Evolutionary conservation across 2,888 invertebrate species (phyloP), one percentile per base, ranked within the genome.

Genomic region (Rhogogaster chlorosoma): DNA sequence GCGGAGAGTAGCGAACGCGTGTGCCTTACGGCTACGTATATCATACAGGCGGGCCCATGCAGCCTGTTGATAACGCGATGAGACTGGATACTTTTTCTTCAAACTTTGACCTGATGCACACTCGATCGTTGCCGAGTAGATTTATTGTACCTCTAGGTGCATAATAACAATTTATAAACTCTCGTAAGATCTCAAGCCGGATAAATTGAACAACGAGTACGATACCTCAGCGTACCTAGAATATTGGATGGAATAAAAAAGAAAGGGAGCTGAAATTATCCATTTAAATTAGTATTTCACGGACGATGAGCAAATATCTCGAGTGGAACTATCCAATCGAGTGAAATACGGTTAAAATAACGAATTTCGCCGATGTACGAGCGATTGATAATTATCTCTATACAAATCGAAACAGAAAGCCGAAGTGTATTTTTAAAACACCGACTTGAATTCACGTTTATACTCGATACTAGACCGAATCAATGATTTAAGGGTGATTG

Each of bases 401-500:
- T 7, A n/a, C n/a, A 7, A 36, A 71, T 10, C 38, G 18, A 1
- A 38, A 71, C 36, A 38, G 10, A 18, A 42, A 9, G 42, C 4
- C 9, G n/a, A 32, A 67, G 18, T 67, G 0, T 12, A 15, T 29
- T 29, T 61, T 10, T 12, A 0, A 26, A 26, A 22, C 6, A 29
- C 67, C 38, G 10, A 2, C 32, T 32, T 1, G 32, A 67, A 32
- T 32, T 67, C 67, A 32, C 32, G 4, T 32, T 32, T 32, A 32
- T 67, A 67, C 67, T 32, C 7, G 67, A 18, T 9, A 77, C 49
- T 77, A n/a, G 49, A 18, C 80, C 26, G 73, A 75, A 84, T 84
- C 53, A 84, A 84, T 84, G 73, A 38, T 26, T 53, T 57, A 84
- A 84, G 84, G 73, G 73, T 57, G 57, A 38, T 42, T 57, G 53